Evolutionary conservation across 2,113 vertebrate species (phyloP).

Genomic region (Perca flavescens): DNA sequence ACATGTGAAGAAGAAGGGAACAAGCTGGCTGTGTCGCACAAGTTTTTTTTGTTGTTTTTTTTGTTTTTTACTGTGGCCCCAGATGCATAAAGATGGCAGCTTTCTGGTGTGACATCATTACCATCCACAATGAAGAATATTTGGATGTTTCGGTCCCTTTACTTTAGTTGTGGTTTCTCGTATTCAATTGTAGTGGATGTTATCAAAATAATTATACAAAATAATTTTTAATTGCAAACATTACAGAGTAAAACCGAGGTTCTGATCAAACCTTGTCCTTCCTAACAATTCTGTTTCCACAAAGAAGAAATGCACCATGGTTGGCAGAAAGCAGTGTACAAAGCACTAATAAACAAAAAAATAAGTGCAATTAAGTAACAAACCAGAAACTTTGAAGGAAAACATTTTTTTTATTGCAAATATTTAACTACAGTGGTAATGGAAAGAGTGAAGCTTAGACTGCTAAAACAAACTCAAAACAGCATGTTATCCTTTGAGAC

Average conservation of each 20-base stretch:
- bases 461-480: neutral
- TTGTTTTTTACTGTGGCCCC: neutral
- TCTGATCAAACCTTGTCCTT: neutral
- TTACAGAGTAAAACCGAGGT: neutral
- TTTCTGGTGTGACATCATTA: conserved; percentile 7
- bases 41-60: neutral
- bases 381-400: neutral
- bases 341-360: neutral
- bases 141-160: neutral
- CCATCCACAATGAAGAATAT: no score
- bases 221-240: neutral
- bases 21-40: conserved; percentile 24
- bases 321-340: neutral
- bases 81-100: conserved; percentile 59
- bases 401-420: neutral
- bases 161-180: neutral
- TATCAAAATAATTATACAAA: neutral
- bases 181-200: neutral
- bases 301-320: neutral
- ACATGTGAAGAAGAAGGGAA: conserved; percentile 41
- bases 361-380: neutral
- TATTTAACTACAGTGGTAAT: neutral
- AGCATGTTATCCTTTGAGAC: neutral
- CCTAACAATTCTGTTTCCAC: neutral
- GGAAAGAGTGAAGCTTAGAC: neutral